phyloP scores from a whole-genome alignment of 2,113 vertebrate genomes.

The Leptosomus discolor region DNA sequence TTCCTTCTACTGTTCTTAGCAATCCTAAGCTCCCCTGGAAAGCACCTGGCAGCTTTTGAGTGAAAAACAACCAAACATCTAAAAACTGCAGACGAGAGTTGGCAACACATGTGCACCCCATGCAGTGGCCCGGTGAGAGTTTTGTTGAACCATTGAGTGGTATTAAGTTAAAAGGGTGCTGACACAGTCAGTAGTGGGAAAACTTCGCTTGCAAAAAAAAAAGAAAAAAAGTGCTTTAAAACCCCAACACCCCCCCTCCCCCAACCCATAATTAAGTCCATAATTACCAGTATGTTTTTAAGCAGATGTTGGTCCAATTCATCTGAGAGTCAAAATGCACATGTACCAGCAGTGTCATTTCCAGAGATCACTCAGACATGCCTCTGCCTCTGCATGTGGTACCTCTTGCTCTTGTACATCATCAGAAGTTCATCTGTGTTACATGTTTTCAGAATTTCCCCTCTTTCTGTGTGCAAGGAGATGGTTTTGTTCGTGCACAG shows the following conservation, averaged over 20 bases:
- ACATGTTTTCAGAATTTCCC: not conserved
- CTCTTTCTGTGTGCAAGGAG: not conserved
- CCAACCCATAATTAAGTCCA: not conserved
- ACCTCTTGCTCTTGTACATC: not conserved
- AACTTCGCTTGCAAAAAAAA: not conserved
- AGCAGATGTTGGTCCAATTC: not conserved
- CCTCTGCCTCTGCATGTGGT: accelerated
- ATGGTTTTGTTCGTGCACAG: not conserved
- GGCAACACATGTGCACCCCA: accelerated
- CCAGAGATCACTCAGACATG: not conserved
- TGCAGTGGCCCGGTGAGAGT: not conserved
- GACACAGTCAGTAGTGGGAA: not conserved
- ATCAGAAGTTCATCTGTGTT: accelerated
- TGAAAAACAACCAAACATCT: not conserved
- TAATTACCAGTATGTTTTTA: not conserved
- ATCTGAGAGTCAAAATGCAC: not conserved
- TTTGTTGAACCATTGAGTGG: not conserved
- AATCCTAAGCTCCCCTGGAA: not conserved
- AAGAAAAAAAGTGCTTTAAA: not conserved
- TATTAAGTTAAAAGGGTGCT: not conserved
- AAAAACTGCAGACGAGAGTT: not conserved
- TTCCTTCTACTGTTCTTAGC: not conserved
- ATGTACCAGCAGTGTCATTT: accelerated
- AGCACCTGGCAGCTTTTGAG: not conserved
- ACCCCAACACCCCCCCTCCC: no score